Evolutionary conservation across 2,113 vertebrate species (phyloP), one percentile per base, ranked within the genome.

Genomic region (Eidolon helvum): DNA sequence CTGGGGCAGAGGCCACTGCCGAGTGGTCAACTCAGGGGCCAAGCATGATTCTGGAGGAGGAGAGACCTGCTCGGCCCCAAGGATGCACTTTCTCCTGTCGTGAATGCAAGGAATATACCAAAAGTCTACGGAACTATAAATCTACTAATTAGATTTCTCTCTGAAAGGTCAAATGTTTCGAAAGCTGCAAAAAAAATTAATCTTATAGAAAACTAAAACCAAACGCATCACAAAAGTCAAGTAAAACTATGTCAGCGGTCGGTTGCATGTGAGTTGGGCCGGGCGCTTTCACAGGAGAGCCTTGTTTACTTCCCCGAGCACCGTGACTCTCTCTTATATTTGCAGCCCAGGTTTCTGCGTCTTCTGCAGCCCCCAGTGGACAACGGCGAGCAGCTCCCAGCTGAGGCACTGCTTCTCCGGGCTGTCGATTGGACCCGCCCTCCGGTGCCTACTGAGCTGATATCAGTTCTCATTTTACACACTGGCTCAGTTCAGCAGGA

Each of bases 401-500:
- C 79, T 0, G n/a, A 85, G 97, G 95, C 92, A 87, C 96, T 96
- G 90, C 95, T 97, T 88, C 97, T 98, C 98, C 97, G 91, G 96
- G 97, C 98, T 98, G 96, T 97, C 16, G 94, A 98, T 98, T 98
- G 99, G 99, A 99, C 99, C 98, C 98, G 99, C 99, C 99, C 99
- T 99, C 99, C 99, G 98, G 99, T 99, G 99, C 99, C 99, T 99
- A 99, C 99, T 99, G 99, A 99, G 99, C 99, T 99, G 99, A 99
- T 99, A 99, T 99, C 99, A 99, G 99, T 99, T 99, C 98, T 99
- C 99, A 98, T 98, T 98, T 98, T 98, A 99, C 98, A 99, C 98
- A 99, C 99, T 99, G 99, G 99, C 99, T 99, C 99, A 99, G 99
- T 99, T 99, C 99, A 99, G 99, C 99, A 99, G 99, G 99, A 99